Evolutionary conservation across 2,888 invertebrate species (phyloP).

Genomic region (Diloba caeruleocephala): DNA sequence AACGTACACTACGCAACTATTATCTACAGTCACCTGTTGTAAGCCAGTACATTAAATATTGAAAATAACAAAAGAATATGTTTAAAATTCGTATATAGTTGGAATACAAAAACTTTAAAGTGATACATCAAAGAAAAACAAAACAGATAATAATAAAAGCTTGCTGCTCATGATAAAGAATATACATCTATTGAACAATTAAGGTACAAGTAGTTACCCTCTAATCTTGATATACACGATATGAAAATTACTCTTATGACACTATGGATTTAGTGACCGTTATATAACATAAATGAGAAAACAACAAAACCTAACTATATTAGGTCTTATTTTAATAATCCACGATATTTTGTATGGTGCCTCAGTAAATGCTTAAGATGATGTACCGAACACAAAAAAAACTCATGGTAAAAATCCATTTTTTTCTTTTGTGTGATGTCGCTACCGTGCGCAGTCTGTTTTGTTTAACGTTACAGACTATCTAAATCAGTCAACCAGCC

Average conservation of each 20-base stretch:
- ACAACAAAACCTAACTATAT: constrained; percentile 53
- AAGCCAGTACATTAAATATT: constrained; percentile 43
- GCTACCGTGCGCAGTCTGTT: too few relatives aligned
- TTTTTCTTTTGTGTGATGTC: too few relatives aligned
- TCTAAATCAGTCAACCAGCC: too few relatives aligned
- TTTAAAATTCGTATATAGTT: constrained; percentile 21
- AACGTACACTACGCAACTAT: constrained; percentile 60
- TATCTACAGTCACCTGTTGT: constrained; percentile 45
- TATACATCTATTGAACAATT: constrained; percentile 50
- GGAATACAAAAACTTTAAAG: constrained; percentile 20
- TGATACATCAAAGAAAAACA: constrained; percentile 23
- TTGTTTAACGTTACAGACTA: too few relatives aligned
- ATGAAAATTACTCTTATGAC: constrained; percentile 48
- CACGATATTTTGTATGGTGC: too few relatives aligned
- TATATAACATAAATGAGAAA: constrained; percentile 33
- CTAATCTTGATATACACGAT: constrained; percentile 44
- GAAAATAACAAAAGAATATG: constrained; percentile 31
- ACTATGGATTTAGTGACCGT: constrained; percentile 41
- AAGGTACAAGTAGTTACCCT: constrained; percentile 58
- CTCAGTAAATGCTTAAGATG: too few relatives aligned
- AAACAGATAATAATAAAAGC: constrained; percentile 26
- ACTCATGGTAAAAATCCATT: too few relatives aligned
- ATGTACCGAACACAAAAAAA: too few relatives aligned
- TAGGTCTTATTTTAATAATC: too few relatives aligned
- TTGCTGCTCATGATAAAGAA: constrained; percentile 26